A percentile compares a stretch with the other conserved stretches of the same genome.
These are phyloP conservation scores for Cladopsammia gracilis DNA, from an alignment of 64 coral and sea anemone species.

Conservation along the genomic window DNA sequence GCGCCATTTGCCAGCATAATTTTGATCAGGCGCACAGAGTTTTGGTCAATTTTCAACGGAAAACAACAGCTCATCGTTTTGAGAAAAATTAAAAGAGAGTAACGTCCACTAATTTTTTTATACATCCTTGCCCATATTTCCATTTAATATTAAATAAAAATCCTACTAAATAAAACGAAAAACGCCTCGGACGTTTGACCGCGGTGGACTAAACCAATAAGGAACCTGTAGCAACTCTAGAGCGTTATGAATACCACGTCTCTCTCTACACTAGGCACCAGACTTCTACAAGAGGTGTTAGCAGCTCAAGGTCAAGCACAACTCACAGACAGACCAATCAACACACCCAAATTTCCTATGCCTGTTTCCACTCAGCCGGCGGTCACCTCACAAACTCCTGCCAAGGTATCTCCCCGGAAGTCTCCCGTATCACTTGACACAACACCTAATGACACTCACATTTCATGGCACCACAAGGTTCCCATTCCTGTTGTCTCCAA, in stretches of 20 bases:
- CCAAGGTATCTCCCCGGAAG: conserved; percentile 6
- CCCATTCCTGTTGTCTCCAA: not conserved
- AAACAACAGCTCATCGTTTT: too few species aligned
- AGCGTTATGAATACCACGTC: not conserved
- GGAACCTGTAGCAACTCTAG: too few species aligned
- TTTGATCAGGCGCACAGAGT: too few species aligned
- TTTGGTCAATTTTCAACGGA: too few species aligned
- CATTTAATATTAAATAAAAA: too few species aligned
- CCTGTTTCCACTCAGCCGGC: conserved; percentile 35
- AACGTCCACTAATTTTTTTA: too few species aligned
- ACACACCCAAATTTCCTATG: not conserved
- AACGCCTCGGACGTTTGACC: too few species aligned
- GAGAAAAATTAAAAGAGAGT: too few species aligned
- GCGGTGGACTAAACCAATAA: too few species aligned
- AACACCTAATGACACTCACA: conserved; percentile 9
- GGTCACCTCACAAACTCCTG: not conserved
- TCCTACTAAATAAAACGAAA: too few species aligned
- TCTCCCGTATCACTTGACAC: conserved; percentile 25
- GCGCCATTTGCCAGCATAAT: too few species aligned
- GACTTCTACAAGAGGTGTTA: conserved; percentile 43
- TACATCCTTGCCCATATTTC: too few species aligned
- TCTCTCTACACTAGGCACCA: not conserved
- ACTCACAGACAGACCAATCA: conserved; percentile 2
- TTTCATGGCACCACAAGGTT: conserved; percentile 17
- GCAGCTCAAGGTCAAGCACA: conserved; percentile 49